Evolutionary conservation across 2,888 invertebrate species (phyloP), one percentile per base, ranked within the genome.

Genomic region (Hipparchia sbordonii): DNA sequence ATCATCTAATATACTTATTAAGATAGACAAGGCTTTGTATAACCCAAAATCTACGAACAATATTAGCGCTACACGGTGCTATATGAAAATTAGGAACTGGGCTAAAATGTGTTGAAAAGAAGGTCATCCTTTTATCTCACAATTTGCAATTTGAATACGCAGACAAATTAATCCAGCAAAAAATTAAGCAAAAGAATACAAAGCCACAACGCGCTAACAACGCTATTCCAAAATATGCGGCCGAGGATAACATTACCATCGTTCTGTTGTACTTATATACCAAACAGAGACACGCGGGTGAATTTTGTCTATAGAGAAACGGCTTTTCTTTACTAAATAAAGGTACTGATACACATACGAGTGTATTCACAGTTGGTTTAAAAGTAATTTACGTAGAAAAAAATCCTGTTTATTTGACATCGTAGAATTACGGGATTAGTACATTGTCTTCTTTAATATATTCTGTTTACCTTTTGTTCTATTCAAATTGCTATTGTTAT

Each of bases 101-200:
- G 77, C 77, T 79, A 78, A 82, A 82, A 85, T 83, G 85, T 82
- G 80, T 82, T 69, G 51, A 12, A 23, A 83, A 87, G 89, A 89
- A 87, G 88, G 87, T 87, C 85, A 88, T 84, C 84, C 88, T 86
- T 90, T 89, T 88, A 90, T 90, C 85, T 87, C 89, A 85, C 87
- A 89, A 91, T 91, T 89, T 89, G 90, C 89, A 89, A 90, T 93
- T 91, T 91, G 90, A 90, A 92, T 92, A 88, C 91, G 88, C 89
- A 90, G 90, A 91, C 91, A 92, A 91, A 92, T 91, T 89, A 91
- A 91, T 90, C 89, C 89, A 78, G 83, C 84, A 85, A 89, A 91
- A 91, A 92, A 89, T 85, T 87, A 86, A 86, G 83, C 86, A 85
- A 91, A 89, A 88, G 85, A 87, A 88, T 85, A 89, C 86, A 88